Evolutionary conservation across 1,140 invertebrate genomes (phyloP).

Genomic region (Drosophila subobscura): DNA sequence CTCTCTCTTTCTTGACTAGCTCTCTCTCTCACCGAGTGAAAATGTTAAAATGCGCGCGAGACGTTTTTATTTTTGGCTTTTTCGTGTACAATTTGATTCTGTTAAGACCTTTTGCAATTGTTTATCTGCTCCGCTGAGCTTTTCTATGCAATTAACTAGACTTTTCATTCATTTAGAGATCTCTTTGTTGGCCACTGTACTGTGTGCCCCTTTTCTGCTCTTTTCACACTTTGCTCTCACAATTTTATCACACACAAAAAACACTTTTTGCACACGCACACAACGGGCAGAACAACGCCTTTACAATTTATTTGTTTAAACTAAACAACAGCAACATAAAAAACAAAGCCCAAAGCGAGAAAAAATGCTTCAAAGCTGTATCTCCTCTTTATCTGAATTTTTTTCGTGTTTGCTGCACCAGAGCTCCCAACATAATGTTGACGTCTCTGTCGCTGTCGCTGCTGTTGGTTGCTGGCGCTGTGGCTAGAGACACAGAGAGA

Average conservation of each 20-base stretch:
- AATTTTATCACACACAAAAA: slow-evolving; percentile 19
- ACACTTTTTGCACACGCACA: slow-evolving; percentile 1
- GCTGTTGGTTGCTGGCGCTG: slow-evolving; percentile 37
- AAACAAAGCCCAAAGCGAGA: slow-evolving; percentile 61
- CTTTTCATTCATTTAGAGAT: background rate
- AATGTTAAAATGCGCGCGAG: slow-evolving; percentile 74
- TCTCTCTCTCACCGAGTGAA: slow-evolving; percentile 55
- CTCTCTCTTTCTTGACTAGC: background rate
- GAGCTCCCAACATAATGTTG: slow-evolving; percentile 77
- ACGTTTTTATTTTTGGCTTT: slow-evolving; percentile 56
- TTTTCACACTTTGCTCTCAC: slow-evolving; percentile 3
- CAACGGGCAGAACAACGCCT: slow-evolving; percentile 1
- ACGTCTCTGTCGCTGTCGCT: slow-evolving; percentile 59
- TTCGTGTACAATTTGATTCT: slow-evolving; percentile 18
- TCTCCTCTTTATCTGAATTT: slow-evolving; percentile 32
- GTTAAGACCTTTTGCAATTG: slow-evolving; percentile 29
- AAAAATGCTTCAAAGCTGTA: slow-evolving; percentile 43
- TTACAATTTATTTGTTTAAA: slow-evolving; percentile 3
- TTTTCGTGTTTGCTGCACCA: slow-evolving; percentile 80
- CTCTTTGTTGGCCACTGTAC: too few relatives aligned
- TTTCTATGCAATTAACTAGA: slow-evolving; percentile 12
- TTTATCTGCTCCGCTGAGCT: slow-evolving; percentile 3
- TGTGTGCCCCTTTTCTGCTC: background rate
- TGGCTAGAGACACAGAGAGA: slow-evolving; percentile 24
- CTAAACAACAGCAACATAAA: slow-evolving; percentile 50